Evolutionary conservation across 1,140 invertebrate species (phyloP).

Genomic region (Belonocnema kinseyi): DNA sequence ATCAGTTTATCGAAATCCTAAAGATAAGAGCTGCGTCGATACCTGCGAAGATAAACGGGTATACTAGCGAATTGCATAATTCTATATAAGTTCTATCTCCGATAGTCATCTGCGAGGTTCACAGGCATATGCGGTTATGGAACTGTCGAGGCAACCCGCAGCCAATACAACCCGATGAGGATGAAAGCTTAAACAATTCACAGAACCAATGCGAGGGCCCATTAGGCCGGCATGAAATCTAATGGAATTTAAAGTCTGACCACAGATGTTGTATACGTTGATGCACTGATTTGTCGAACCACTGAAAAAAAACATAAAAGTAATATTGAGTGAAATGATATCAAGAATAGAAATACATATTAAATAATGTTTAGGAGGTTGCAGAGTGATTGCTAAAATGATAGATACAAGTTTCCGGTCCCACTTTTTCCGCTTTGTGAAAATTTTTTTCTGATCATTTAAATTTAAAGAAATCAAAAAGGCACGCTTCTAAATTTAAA

Average conservation of each 20-base stretch:
- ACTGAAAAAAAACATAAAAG: slow-evolving; percentile 76
- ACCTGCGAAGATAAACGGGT: slow-evolving; percentile 29
- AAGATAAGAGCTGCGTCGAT: slow-evolving; percentile 8
- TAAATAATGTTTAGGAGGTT: too few relatives aligned
- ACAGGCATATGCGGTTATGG: slow-evolving; percentile 85
- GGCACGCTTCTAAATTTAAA: slow-evolving; percentile 29
- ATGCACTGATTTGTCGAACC: slow-evolving; percentile 90
- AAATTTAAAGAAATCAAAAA: background rate
- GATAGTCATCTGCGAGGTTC: slow-evolving; percentile 82
- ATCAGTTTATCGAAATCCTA: slow-evolving; percentile 34
- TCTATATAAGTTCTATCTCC: slow-evolving; percentile 64
- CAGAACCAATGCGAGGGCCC: slow-evolving; percentile 86
- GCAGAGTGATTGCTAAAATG: too few relatives aligned
- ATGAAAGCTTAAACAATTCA: slow-evolving; percentile 92
- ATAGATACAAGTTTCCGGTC: too few relatives aligned
- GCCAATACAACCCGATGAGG: slow-evolving; percentile 86
- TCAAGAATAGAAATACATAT: too few relatives aligned
- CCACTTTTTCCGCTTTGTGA: too few relatives aligned
- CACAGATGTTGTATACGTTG: slow-evolving; percentile 85
- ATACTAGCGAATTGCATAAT: slow-evolving; percentile 38
- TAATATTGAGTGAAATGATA: background rate
- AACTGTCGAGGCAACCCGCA: slow-evolving; percentile 86
- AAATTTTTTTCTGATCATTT: too few relatives aligned
- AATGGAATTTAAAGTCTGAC: slow-evolving; percentile 83
- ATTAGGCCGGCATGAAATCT: slow-evolving; percentile 95